Conservation (phyloP, 2,888 invertebrate species). For the Margaritifera margaritifera region DNA sequence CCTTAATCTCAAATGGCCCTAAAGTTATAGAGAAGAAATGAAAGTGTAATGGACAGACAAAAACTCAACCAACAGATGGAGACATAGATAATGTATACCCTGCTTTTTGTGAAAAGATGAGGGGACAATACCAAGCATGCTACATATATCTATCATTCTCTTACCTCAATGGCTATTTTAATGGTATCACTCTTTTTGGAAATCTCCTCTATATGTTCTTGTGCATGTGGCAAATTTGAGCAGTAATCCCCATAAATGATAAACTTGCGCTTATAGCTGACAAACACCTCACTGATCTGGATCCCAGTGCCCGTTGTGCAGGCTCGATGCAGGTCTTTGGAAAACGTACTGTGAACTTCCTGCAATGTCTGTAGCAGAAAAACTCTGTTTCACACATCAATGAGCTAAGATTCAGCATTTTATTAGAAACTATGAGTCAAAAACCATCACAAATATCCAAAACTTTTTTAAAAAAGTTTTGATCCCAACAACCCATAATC, state of each 20-base stretch:
- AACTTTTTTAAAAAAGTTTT: too few relatives aligned
- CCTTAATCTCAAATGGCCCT: too few relatives aligned
- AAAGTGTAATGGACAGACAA: too few relatives aligned
- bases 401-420: too few relatives aligned
- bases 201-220: constrained; percentile 85
- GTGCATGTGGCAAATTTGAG: constrained; percentile 92
- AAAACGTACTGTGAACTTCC: constrained; percentile 89
- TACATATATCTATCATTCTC: background rate
- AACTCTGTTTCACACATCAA: constrained; percentile 1
- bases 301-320: constrained; percentile 41
- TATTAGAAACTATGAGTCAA: too few relatives aligned
- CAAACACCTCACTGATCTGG: constrained; percentile 76
- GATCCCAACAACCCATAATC: too few relatives aligned
- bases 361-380: constrained; percentile 81
- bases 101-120: background rate
- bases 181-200: constrained; percentile 81
- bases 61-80: background rate
- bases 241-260: constrained; percentile 97
- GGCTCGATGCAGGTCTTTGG: constrained; percentile 83
- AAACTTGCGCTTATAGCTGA: constrained; percentile 91
- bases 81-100: too few relatives aligned
- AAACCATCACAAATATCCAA: too few relatives aligned
- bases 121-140: background rate
- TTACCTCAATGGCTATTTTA: constrained; percentile 72
- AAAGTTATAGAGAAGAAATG: too few relatives aligned